phyloP scores from a whole-genome alignment of 2,113 vertebrate genomes.

The Calidris pugnax region DNA sequence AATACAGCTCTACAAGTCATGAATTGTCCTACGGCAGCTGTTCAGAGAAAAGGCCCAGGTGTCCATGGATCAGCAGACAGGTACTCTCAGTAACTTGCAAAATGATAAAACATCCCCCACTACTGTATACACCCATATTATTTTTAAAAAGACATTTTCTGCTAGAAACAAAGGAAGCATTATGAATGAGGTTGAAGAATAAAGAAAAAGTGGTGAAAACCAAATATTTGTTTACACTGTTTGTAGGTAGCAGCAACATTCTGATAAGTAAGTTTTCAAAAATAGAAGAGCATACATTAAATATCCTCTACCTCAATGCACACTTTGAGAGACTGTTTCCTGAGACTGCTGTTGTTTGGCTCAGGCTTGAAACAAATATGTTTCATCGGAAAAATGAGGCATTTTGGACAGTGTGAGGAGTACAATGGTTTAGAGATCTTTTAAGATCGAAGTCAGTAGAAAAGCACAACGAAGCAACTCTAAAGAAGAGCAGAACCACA shows the following conservation, averaged over 20 bases:
- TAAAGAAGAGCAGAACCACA: background rate
- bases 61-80: background rate
- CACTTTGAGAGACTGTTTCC: background rate
- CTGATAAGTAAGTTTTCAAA: background rate
- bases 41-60: background rate
- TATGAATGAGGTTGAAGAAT: background rate
- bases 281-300: background rate
- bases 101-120: background rate
- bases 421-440: background rate
- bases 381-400: background rate
- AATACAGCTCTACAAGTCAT: background rate
- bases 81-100: background rate
- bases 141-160: background rate
- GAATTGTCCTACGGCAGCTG: background rate
- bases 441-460: background rate
- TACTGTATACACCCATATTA: background rate
- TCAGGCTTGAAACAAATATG: background rate
- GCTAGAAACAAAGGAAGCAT: background rate
- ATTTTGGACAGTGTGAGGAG: background rate
- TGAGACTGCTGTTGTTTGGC: background rate
- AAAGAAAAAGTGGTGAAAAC: background rate
- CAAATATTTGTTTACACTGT: background rate
- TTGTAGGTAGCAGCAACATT: background rate
- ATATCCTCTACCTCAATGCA: background rate
- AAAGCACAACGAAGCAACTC: background rate